phyloP scores from a whole-genome alignment of 1,140 invertebrate genomes.

The Hetaerina americana region DNA sequence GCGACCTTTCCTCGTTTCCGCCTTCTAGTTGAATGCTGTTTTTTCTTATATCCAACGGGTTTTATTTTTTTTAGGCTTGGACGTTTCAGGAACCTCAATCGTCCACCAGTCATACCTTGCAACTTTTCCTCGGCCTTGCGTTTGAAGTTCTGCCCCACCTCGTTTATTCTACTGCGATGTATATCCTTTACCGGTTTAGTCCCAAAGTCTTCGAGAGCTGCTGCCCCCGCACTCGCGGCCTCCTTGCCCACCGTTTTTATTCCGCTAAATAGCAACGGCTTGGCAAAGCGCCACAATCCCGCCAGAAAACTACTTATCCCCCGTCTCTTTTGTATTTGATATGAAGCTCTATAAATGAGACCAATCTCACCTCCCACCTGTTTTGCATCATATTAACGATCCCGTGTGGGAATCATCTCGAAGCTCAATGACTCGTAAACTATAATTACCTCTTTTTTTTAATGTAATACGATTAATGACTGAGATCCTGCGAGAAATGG shows the following conservation, averaged over 20 bases:
- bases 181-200: not conserved
- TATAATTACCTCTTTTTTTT: not conserved
- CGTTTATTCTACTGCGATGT: not conserved
- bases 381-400: not conserved
- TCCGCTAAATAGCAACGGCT: not conserved
- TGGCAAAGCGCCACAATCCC: not conserved
- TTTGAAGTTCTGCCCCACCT: not conserved
- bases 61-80: not conserved
- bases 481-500: not conserved
- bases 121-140: not conserved
- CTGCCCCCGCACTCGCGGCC: not conserved
- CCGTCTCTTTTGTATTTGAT: not conserved
- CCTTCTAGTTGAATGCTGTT: not conserved
- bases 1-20: not conserved
- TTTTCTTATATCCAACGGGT: no score
- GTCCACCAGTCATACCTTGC: not conserved
- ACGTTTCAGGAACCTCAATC: not conserved
- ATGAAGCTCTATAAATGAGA: not conserved
- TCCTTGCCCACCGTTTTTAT: not conserved
- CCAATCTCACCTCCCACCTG: not conserved
- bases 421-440: not conserved
- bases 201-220: not conserved
- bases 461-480: not conserved
- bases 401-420: not conserved
- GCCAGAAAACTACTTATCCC: not conserved